Percentiles rank a stretch among this genome's conserved stretches.
Conservation (phyloP, 2,888 invertebrate genomes). For the Sesia apiformis region DNA sequence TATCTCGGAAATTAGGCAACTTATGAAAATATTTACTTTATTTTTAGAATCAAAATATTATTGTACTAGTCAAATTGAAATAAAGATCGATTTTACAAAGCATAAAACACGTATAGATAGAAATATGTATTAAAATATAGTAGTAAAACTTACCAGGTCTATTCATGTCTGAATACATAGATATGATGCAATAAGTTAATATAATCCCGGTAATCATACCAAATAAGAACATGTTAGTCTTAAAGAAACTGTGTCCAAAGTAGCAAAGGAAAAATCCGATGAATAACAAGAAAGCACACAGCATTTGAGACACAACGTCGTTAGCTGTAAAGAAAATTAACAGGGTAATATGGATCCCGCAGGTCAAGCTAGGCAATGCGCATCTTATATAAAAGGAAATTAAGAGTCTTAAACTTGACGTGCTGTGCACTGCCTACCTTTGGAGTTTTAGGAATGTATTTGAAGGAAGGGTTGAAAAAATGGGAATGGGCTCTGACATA, state of each 20-base stretch:
- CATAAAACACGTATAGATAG: not conserved
- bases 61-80: no score
- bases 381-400: no score
- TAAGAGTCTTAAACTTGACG: no score
- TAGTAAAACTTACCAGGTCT: conserved; percentile 18
- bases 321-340: conserved; percentile 42
- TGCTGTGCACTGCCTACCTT: no score
- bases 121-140: not conserved
- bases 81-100: no score
- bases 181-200: conserved; percentile 67
- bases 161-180: conserved; percentile 25
- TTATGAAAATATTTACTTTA: no score
- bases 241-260: conserved; percentile 78
- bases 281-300: conserved; percentile 71
- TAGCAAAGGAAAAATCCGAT: conserved; percentile 77
- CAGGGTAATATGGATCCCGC: not conserved
- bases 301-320: conserved; percentile 48
- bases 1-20: no score
- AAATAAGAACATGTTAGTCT: conserved; percentile 74
- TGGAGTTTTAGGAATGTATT: no score
- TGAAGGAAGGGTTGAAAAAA: no score
- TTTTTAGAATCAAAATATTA: no score
- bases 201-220: conserved; percentile 75
- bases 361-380: no score
- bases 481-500: no score